Conservation (phyloP, 2,113 vertebrate species). For the Climacteris rufus region DNA sequence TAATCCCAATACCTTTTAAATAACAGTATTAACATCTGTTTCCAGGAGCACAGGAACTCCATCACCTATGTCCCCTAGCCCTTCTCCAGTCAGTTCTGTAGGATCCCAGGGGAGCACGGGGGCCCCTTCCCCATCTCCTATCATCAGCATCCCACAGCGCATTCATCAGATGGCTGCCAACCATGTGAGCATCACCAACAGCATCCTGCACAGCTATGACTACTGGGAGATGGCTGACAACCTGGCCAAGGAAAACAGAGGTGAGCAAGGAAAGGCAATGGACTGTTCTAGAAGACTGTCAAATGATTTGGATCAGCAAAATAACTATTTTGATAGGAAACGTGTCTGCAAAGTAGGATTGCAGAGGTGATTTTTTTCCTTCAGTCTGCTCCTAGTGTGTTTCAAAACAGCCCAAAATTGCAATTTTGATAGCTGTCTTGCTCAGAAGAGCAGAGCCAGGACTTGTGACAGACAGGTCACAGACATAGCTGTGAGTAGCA, state of each 20-base stretch:
- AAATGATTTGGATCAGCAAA: background rate
- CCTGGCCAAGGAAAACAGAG: constrained; percentile 94
- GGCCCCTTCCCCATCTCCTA: constrained; percentile 74
- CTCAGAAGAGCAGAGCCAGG: background rate
- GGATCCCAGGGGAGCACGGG: constrained; percentile 78
- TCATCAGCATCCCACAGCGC: constrained; percentile 94
- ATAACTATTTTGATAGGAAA: background rate
- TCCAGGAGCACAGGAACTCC: constrained; percentile 81
- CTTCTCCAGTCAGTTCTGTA: constrained; percentile 79
- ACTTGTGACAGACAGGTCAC: background rate
- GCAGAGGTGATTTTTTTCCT: background rate
- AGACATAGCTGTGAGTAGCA: background rate
- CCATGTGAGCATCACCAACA: constrained; percentile 97
- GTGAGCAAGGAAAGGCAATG: constrained; percentile 49
- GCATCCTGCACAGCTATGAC: constrained; percentile 96
- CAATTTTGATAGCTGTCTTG: background rate
- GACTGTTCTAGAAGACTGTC: background rate
- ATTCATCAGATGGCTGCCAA: constrained; percentile 99
- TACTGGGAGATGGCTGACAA: constrained; percentile 99
- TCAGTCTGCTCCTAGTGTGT: background rate
- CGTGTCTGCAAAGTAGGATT: background rate
- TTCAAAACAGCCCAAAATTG: background rate
- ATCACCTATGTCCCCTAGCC: constrained; percentile 79
- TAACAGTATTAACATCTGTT: background rate
- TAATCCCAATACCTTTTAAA: background rate